Conservation (phyloP, 2,888 invertebrate species). For the Oscheius sp. region DNA sequence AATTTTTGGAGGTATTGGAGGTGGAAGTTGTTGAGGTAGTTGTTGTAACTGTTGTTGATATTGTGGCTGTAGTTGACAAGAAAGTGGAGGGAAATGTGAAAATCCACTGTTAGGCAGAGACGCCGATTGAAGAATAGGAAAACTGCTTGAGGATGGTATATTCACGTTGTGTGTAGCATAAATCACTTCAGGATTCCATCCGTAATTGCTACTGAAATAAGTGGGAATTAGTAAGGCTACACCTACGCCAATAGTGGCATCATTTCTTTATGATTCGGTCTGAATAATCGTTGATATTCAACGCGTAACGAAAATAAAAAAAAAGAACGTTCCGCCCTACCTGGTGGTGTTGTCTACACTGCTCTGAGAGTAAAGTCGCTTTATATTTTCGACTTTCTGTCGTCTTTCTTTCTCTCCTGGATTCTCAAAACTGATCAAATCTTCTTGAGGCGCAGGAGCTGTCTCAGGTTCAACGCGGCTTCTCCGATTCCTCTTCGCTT, state of each 20-base stretch:
- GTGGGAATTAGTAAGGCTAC: neutral
- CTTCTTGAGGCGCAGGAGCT: slow-evolving; percentile 16
- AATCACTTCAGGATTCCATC: slow-evolving; percentile 9
- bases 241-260: too few species aligned
- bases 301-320: too few species aligned
- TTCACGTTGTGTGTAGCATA: too few species aligned
- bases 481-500: slow-evolving; percentile 31
- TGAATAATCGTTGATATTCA: too few species aligned
- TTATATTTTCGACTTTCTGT: slow-evolving; percentile 54
- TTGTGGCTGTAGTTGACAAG: too few species aligned
- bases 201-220: slow-evolving; percentile 6
- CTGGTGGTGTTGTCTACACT: slow-evolving; percentile 14
- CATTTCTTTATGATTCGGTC: too few species aligned
- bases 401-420: slow-evolving; percentile 53
- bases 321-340: too few species aligned
- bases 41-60: neutral
- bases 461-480: neutral
- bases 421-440: slow-evolving; percentile 50
- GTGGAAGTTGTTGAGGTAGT: neutral
- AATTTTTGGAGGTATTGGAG: slow-evolving; percentile 21
- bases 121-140: slow-evolving; percentile 13
- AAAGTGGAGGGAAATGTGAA: neutral
- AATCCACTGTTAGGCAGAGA: neutral
- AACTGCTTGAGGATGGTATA: slow-evolving; percentile 18
- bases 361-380: slow-evolving; percentile 48